Percentiles rank a stretch among this genome's conserved stretches.
Conservation (phyloP, 1,140 invertebrate genomes). For the Drosophila erecta region DNA sequence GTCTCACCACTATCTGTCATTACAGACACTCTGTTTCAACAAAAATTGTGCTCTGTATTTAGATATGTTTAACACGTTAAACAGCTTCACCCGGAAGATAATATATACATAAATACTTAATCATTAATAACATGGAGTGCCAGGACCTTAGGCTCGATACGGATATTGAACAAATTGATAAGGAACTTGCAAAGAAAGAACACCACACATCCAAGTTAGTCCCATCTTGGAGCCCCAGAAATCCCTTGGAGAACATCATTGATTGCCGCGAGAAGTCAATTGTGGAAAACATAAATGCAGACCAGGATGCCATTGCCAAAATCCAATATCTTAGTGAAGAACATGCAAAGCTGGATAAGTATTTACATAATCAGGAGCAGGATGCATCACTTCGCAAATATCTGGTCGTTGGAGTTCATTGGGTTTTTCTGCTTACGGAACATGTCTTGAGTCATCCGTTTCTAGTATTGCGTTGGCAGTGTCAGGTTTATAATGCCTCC, state of each 20-base stretch:
- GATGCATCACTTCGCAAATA: slow-evolving; percentile 87
- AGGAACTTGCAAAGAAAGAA: background rate
- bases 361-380: slow-evolving; percentile 86
- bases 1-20: background rate
- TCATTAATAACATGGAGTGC: background rate
- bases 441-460: slow-evolving; percentile 97
- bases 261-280: slow-evolving; percentile 21
- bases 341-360: slow-evolving; percentile 66
- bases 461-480: slow-evolving; percentile 95
- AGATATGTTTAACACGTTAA: slow-evolving; percentile 1
- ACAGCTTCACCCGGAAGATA: background rate
- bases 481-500: slow-evolving; percentile 93
- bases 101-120: background rate
- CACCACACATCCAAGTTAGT: background rate
- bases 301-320: slow-evolving; percentile 14
- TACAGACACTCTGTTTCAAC: background rate
- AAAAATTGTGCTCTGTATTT: background rate
- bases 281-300: slow-evolving; percentile 30
- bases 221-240: background rate
- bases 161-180: background rate
- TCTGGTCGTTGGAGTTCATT: slow-evolving; percentile 89
- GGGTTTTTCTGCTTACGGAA: slow-evolving; percentile 92
- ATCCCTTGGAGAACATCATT: background rate
- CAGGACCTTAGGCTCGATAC: background rate
- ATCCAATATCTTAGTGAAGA: slow-evolving; percentile 65